Evolutionary conservation across 2,797 vertebrate species (phyloP).

Genomic region (Hydrophis major): DNA sequence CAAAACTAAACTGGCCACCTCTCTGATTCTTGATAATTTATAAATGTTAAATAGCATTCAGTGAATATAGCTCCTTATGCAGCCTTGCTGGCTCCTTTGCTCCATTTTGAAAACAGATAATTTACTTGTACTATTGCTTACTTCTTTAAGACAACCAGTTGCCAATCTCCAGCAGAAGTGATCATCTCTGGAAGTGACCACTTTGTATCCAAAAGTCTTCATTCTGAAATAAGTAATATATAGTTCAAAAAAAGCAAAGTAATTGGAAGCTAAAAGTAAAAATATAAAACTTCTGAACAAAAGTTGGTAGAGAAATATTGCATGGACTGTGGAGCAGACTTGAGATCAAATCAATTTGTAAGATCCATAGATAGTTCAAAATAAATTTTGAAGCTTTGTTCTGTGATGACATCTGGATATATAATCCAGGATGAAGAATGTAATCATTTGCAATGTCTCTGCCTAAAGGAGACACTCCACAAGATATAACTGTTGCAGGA

Average conservation of each 20-base stretch:
- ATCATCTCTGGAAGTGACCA: no score
- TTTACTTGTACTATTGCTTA: not conserved
- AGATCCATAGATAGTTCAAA: not conserved
- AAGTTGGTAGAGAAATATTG: not conserved
- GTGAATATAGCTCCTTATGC: not conserved
- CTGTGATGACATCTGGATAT: not conserved
- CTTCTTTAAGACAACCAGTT: not conserved
- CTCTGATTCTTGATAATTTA: not conserved
- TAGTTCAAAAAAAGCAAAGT: not conserved
- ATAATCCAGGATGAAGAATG: not conserved
- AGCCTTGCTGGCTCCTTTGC: not conserved
- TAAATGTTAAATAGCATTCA: not conserved
- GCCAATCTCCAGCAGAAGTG: not conserved
- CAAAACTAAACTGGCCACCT: not conserved
- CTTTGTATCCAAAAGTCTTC: not conserved
- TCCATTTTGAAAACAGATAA: not conserved
- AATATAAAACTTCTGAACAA: not conserved
- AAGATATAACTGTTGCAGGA: not conserved
- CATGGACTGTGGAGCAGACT: not conserved
- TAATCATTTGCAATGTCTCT: not conserved
- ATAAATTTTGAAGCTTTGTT: not conserved
- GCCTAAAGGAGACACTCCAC: not conserved
- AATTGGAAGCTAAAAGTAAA: not conserved
- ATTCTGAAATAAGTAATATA: not conserved
- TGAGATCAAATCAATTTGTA: not conserved